Evolutionary conservation across 35 echinoderm and acorn worm genomes (phyloP).

Genomic region (Apostichopus japonicus): DNA sequence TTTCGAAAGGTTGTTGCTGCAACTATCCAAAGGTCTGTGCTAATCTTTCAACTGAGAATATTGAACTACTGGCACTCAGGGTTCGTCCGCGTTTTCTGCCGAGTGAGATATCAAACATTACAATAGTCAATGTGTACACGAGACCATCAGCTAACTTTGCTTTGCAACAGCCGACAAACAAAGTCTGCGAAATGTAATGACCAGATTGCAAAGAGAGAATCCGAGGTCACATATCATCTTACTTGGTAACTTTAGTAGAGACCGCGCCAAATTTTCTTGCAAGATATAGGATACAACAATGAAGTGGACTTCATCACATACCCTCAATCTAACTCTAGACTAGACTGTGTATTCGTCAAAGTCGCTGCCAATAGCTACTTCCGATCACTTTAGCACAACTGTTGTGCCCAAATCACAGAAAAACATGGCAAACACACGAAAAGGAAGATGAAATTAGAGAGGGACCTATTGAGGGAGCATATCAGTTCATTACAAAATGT

Average conservation of each 20-base stretch:
- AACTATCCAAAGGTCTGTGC: background rate
- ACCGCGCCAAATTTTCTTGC: background rate
- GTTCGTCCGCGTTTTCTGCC: background rate
- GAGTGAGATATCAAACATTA: slow-evolving; percentile 43
- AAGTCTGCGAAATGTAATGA: background rate
- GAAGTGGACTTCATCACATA: background rate
- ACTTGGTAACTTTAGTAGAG: background rate
- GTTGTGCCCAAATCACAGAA: background rate
- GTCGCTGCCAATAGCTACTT: background rate
- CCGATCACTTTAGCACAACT: background rate
- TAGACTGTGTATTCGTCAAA: background rate
- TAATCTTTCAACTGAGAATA: slow-evolving; percentile 9
- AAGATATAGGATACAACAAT: background rate
- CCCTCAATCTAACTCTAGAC: background rate
- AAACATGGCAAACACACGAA: background rate
- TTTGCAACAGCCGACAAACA: slow-evolving; percentile 32
- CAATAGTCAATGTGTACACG: slow-evolving; percentile 30
- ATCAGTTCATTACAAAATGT: background rate
- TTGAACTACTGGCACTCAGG: slow-evolving; percentile 27
- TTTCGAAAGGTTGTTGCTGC: background rate
- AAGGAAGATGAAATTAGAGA: background rate
- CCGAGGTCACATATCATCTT: background rate
- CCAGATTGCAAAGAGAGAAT: background rate
- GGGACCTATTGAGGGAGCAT: background rate
- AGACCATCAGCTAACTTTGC: slow-evolving; percentile 19